Evolutionary conservation across 2,797 vertebrate species (phyloP), one percentile per base, ranked within the genome.

Genomic region (Gallirallus australis): DNA sequence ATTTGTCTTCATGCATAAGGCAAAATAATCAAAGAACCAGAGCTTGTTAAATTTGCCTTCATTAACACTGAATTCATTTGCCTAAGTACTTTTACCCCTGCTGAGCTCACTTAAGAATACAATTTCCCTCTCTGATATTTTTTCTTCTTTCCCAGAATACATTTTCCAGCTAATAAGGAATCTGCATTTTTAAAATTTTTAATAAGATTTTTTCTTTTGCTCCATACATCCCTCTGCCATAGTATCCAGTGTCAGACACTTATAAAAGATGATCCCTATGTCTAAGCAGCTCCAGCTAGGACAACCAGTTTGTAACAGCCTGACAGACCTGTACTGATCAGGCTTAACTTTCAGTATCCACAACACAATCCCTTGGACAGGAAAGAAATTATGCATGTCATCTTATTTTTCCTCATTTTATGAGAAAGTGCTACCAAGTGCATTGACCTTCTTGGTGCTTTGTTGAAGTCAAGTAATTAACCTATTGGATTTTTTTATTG

Each of bases 21-120:
- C 75, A 71, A 30, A 93, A 94, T 96, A 96, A 97, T 98, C 93
- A 97, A 95, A 96, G 94, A 89, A 90, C 56, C 71, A 60, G 83
- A 71, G 87, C 91, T 83, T 80, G 90, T 91, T 93, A 88, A 78
- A 65, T 93, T 95, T 96, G 65, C 89, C 71, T 94, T 95, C 94
- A 86, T 97, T 96, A 97, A 76, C 94, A 76, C 87, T 88, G 91
- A 91, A 93, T 92, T 96, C 83, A 96, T 97, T 96, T 97, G 95
- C 94, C 84, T 96, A 95, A 97, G 92, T 95, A 95, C 75, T 77
- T 86, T 92, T 89, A 79, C 71, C 76, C 96, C 95, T 88, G 96
- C 97, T 96, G 97, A 92, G 96, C 47, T 82, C 68, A 31, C 86
- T 96, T 91, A 92, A 63, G 81, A 82, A 72, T 90, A 80, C 40